Evolutionary conservation across 2,888 invertebrate genomes (phyloP).

Genomic region (Hyles lineata): DNA sequence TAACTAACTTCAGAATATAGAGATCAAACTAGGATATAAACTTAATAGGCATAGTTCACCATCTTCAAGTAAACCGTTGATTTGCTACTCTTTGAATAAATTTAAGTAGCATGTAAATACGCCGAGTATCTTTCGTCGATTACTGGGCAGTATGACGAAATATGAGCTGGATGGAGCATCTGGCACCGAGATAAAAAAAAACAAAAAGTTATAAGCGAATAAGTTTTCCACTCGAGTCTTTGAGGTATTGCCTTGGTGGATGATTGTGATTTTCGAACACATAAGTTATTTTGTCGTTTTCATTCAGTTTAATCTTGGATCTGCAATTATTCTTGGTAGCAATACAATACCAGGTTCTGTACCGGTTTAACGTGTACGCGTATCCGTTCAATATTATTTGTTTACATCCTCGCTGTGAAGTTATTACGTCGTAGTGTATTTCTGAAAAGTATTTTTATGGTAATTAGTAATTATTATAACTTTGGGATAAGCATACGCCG

Average conservation of each 20-base stretch:
- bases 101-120: too few relatives aligned
- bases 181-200: too few relatives aligned
- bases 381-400: conserved; percentile 26
- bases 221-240: conserved; percentile 1
- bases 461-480: background rate
- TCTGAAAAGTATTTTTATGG: conserved; percentile 17
- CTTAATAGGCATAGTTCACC: too few relatives aligned
- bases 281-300: conserved; percentile 35
- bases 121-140: too few relatives aligned
- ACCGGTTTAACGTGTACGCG: conserved; percentile 5
- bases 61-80: too few relatives aligned
- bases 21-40: too few relatives aligned
- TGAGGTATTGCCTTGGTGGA: conserved; percentile 31
- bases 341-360: conserved; percentile 8
- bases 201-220: background rate
- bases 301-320: conserved; percentile 45
- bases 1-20: too few relatives aligned
- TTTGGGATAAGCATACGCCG: too few relatives aligned
- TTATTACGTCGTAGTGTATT: conserved; percentile 15
- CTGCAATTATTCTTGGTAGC: conserved; percentile 41
- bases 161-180: too few relatives aligned
- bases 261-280: conserved; percentile 46
- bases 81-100: too few relatives aligned
- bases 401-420: conserved; percentile 12
- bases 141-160: too few relatives aligned